A percentile compares a stretch with the other conserved stretches of the same genome.
phyloP scores from a whole-genome alignment of 2,797 vertebrate species.

The Megaceryle alcyon region DNA sequence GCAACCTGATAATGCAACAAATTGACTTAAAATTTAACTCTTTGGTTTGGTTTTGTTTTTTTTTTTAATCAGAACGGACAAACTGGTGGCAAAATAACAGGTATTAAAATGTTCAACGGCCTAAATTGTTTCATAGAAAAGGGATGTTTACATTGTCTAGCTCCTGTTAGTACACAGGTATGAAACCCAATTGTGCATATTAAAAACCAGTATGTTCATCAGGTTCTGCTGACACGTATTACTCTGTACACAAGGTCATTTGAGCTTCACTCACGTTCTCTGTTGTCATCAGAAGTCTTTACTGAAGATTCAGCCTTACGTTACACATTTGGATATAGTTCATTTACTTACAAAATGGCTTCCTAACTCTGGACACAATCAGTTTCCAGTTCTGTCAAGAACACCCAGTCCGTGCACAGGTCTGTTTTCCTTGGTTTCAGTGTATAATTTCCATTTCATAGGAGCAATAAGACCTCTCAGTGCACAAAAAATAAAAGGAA shows the following conservation, averaged over 20 bases:
- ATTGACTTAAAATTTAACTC: constrained; percentile 3
- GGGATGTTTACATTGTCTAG: constrained; percentile 41
- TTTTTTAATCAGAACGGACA: constrained; percentile 2
- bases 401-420: constrained; percentile 8
- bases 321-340: constrained; percentile 18
- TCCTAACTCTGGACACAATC: constrained; percentile 22
- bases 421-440: constrained; percentile 48
- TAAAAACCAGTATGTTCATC: constrained; percentile 50
- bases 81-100: constrained; percentile 32
- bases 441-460: constrained; percentile 58
- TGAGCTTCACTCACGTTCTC: constrained; percentile 57
- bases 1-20: constrained; percentile 35
- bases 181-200: constrained; percentile 37
- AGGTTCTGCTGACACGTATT: constrained; percentile 46
- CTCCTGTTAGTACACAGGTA: constrained; percentile 52
- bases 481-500: constrained; percentile 19
- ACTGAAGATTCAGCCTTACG: constrained; percentile 46
- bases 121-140: constrained; percentile 35
- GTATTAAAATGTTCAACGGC: constrained; percentile 27
- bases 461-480: constrained; percentile 62
- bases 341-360: neutral
- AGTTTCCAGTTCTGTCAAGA: constrained; percentile 27
- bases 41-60: neutral
- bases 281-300: constrained; percentile 40
- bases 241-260: constrained; percentile 36